phyloP scores from a whole-genome alignment of 2,113 vertebrate species.

The Baryphthengus martii region DNA sequence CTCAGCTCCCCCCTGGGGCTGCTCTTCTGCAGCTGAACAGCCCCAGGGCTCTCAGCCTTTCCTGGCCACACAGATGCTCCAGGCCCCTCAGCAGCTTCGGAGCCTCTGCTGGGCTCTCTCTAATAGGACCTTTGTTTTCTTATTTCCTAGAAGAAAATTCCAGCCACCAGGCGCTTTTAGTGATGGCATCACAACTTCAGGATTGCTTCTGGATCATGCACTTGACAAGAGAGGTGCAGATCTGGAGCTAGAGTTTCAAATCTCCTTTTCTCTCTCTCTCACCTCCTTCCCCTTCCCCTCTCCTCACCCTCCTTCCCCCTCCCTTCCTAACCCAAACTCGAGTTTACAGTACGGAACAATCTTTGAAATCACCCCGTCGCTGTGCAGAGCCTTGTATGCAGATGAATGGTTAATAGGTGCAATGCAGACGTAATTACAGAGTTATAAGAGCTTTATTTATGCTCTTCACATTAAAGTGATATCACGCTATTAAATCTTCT shows the following conservation, averaged over 20 bases:
- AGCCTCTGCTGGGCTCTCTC: background rate
- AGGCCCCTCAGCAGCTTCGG: too few species aligned
- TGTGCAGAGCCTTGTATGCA: background rate
- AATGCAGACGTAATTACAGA: slow-evolving; percentile 7
- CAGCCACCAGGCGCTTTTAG: background rate
- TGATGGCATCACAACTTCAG: too few species aligned
- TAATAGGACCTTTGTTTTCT: background rate
- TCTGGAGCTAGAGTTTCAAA: background rate
- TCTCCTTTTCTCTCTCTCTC: background rate
- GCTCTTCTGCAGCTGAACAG: too few species aligned
- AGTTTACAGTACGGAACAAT: background rate
- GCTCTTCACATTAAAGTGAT: slow-evolving; percentile 34
- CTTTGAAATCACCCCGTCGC: background rate
- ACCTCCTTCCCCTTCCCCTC: rapidly evolving
- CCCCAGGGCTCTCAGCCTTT: too few species aligned
- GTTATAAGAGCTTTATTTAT: slow-evolving; percentile 50
- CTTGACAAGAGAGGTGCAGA: rapidly evolving
- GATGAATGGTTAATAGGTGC: background rate
- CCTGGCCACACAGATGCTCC: too few species aligned
- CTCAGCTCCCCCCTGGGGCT: too few species aligned
- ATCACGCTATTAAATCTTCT: slow-evolving; percentile 48
- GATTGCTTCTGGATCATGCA: background rate
- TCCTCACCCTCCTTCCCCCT: background rate
- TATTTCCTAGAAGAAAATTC: background rate
- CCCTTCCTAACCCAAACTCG: background rate